Percentiles rank a stretch among this genome's conserved stretches.
phyloP scores from a whole-genome alignment of 2,888 invertebrate genomes.

The Horisme vitalbata region DNA sequence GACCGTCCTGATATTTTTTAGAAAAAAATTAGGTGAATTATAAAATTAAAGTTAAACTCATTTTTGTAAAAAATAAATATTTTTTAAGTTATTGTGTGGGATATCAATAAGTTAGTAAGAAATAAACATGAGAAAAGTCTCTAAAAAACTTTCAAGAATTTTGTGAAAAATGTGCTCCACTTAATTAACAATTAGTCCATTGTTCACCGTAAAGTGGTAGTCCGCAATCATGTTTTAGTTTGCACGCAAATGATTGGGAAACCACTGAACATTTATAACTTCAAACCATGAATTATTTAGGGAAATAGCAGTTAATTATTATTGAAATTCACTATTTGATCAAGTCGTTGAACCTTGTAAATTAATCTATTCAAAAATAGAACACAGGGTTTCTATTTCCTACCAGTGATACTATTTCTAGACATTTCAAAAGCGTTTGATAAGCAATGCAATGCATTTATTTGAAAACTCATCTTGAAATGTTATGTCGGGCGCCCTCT shows the following conservation, averaged over 20 bases:
- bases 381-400: neutral
- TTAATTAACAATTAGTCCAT: constrained; percentile 2
- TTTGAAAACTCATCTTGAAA: no score
- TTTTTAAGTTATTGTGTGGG: no score
- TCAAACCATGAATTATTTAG: constrained; percentile 11
- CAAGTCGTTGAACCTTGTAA: neutral
- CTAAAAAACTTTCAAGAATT: no score
- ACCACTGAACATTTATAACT: constrained; percentile 12
- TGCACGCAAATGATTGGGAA: constrained; percentile 12
- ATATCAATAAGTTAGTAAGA: no score
- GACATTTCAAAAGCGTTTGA: neutral
- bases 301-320: constrained; percentile 4
- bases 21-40: no score
- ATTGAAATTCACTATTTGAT: constrained; percentile 2
- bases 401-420: no score
- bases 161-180: neutral
- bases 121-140: no score
- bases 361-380: neutral
- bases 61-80: no score
- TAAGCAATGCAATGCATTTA: no score
- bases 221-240: constrained; percentile 8
- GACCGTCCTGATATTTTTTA: no score
- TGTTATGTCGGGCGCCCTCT: no score
- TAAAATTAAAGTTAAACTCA: no score
- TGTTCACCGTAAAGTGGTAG: neutral